Evolutionary conservation across 2,797 vertebrate species (phyloP).

Genomic region (Platalea minor): DNA sequence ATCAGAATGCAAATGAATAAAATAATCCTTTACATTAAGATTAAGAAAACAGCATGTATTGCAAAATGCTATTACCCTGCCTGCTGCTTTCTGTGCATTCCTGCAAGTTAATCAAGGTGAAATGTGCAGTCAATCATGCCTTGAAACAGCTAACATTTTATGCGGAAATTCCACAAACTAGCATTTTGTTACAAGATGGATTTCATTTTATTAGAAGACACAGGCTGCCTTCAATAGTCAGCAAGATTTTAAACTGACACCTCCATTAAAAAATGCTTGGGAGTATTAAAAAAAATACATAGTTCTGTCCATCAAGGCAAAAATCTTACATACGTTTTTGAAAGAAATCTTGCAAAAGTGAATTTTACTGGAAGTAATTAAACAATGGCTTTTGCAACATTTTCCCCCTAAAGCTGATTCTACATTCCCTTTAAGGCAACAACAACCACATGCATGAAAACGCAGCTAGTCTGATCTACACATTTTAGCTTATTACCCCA

Average conservation of each 20-base stretch:
- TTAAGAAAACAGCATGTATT: neutral
- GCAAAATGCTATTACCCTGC: neutral
- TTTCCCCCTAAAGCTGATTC: neutral
- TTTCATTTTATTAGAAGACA: neutral
- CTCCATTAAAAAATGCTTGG: neutral
- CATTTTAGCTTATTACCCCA: neutral
- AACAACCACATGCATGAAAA: accelerated
- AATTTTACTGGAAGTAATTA: neutral
- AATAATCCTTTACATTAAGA: neutral
- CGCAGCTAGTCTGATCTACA: neutral
- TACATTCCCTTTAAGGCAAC: neutral
- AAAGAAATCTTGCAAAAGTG: neutral
- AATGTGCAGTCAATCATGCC: neutral
- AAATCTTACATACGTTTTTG: neutral
- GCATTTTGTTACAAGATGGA: neutral
- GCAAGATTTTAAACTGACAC: neutral
- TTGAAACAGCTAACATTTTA: neutral
- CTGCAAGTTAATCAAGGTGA: constrained; percentile 41
- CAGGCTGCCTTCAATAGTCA: neutral
- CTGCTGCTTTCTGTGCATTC: neutral
- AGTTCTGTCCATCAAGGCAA: neutral
- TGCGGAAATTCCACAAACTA: neutral
- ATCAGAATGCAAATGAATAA: neutral
- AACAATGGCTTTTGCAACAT: neutral
- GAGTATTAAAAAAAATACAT: neutral